phyloP scores from a whole-genome alignment of 2,113 vertebrate species.

The Notarius lentiginosus region DNA sequence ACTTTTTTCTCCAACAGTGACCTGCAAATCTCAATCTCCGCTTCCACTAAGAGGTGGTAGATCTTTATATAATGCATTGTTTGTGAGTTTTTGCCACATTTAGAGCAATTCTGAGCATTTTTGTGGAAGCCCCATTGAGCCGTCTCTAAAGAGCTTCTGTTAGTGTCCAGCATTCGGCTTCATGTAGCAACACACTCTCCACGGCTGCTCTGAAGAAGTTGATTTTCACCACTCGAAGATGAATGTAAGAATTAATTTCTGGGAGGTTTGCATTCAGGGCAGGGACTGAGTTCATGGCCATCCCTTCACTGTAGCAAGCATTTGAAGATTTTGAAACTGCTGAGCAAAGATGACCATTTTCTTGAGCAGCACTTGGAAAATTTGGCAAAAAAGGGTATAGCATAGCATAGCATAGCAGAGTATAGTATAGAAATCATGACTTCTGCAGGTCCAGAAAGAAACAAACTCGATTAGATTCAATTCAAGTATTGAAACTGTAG shows the following conservation, averaged over 20 bases:
- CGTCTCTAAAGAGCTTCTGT: too few species aligned
- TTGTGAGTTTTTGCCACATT: too few species aligned
- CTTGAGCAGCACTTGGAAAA: not conserved
- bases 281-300: not conserved
- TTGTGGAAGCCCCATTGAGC: too few species aligned
- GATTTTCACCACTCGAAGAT: too few species aligned
- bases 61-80: too few species aligned
- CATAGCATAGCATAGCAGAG: not conserved
- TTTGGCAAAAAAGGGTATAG: not conserved
- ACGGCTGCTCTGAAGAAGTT: too few species aligned
- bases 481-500: not conserved
- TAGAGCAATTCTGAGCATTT: too few species aligned
- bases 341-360: not conserved
- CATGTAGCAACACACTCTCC: too few species aligned
- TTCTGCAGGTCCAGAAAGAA: not conserved
- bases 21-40: too few species aligned
- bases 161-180: too few species aligned
- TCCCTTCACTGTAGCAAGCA: not conserved
- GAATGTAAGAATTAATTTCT: not conserved
- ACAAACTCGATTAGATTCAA: not conserved
- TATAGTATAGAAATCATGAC: not conserved
- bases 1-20: too few species aligned
- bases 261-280: not conserved
- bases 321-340: not conserved
- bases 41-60: too few species aligned